Conservation (phyloP, 2,113 vertebrate genomes). For the Leptocoma aspasia region DNA sequence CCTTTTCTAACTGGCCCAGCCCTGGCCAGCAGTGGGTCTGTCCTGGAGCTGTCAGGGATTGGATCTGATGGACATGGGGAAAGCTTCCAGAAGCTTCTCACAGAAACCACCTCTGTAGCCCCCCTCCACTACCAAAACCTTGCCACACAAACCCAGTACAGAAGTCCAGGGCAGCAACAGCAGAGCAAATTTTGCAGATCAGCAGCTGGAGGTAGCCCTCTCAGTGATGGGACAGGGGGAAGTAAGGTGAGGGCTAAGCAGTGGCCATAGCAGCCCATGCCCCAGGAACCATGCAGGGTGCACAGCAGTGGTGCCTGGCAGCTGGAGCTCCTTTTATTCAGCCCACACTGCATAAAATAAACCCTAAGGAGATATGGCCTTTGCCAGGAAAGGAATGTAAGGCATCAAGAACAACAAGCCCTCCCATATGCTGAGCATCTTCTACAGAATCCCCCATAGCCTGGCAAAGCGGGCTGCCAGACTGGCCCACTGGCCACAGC, state of each 20-base stretch:
- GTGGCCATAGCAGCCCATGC: not conserved
- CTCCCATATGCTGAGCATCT: not conserved
- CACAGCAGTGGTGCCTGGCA: not conserved
- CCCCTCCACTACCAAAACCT: not conserved
- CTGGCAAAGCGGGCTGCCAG: not conserved
- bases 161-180: not conserved
- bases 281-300: not conserved
- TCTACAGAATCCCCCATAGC: not conserved
- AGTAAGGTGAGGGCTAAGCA: not conserved
- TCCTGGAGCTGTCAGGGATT: not conserved
- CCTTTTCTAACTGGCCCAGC: not conserved
- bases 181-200: not conserved
- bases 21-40: fast-evolving
- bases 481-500: not conserved
- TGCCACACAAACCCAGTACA: not conserved
- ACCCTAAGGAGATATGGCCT: not conserved
- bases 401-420: not conserved
- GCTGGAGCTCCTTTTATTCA: not conserved
- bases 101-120: not conserved
- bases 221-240: fast-evolving
- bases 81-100: not conserved
- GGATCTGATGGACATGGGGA: not conserved
- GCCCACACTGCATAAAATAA: not conserved
- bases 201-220: not conserved
- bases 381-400: not conserved